Evolutionary conservation across 1,140 invertebrate species (phyloP).

Genomic region (Musca vetustissima): DNA sequence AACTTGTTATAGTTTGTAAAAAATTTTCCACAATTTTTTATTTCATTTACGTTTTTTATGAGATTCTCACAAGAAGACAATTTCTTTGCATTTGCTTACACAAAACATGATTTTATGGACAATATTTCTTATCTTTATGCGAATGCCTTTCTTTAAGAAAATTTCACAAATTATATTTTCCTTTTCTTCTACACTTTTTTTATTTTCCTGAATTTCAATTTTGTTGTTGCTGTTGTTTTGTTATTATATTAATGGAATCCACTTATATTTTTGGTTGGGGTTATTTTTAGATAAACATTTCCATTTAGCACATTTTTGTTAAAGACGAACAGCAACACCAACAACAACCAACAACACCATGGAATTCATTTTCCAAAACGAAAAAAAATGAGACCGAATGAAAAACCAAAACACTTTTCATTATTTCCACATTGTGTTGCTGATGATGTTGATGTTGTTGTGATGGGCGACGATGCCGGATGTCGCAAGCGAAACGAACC

Average conservation of each 20-base stretch:
- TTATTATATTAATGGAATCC: not conserved
- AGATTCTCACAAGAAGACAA: no score
- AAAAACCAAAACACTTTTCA: not conserved
- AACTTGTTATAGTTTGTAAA: no score
- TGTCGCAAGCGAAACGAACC: no score
- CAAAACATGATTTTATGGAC: no score
- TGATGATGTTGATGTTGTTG: not conserved
- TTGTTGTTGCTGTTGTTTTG: not conserved
- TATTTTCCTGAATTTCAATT: not conserved
- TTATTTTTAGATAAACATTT: conserved; percentile 18
- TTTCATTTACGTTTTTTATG: no score
- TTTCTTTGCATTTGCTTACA: no score
- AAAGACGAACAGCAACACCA: not conserved
- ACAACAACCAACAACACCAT: not conserved
- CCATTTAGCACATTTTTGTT: conserved; percentile 8
- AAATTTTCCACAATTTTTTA: no score
- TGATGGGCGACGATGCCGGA: not conserved
- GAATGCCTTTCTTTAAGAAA: no score
- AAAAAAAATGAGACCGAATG: no score
- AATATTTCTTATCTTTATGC: no score
- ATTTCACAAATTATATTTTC: no score
- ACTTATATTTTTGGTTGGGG: not conserved
- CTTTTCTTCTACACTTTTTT: no score
- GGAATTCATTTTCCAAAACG: not conserved
- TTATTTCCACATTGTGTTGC: conserved; percentile 10